Base-by-base conservation (phyloP, 2,113 vertebrate genomes). In the Catharus minimus region DNA sequence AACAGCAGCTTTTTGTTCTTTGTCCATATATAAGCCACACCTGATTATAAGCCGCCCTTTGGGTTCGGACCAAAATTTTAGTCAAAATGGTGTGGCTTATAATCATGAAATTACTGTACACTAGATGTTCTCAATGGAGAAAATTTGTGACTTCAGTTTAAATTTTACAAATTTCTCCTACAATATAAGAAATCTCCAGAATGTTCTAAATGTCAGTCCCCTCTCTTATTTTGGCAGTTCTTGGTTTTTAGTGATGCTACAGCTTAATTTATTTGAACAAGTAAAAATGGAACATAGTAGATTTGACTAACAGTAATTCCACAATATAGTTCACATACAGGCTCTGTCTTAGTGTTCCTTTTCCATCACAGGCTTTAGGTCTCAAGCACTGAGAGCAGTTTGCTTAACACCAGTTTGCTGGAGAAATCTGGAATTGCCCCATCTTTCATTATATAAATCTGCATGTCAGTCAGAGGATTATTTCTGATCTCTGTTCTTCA, bases 401-500 rank as follows among this genome's bases (percentile, higher is more conserved):
- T 30, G 7, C 52, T 88, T 38, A 65, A 60, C 18, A 65, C 7
- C 53, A 28, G 7, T 44, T 75, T 50, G 21, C 61, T 68, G 61
- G 65, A 20, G 66, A 67, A 93, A 81, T 32, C 38, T 88, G 68
- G n/a, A 86, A 10, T 44, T 36, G 22, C 15, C 62, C n/a, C 66
- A 19, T 39, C 46, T 38, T 39, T 55, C 10, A 43, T 93, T 69
- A 78, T 14, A 57, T 62, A 93, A 90, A 83, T 78, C 85, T 33
- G 10, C 7, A 9, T 71, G 47, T 44, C 88, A 81, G 39, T 66
- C 71, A 46, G 43, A 65, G 82, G 81, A 78, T 88, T 91, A 64
- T 65, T 90, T 77, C 60, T 79, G 81, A 90, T 49, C 82, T 74
- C 67, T 72, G 79, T 80, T 55, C 68, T 71, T 23, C 27, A 41